Percentiles rank a stretch among this genome's conserved stretches.
These are phyloP conservation scores for Agrotis exclamationis DNA, from an alignment of 2,888 invertebrate species.

Conservation along the genomic window DNA sequence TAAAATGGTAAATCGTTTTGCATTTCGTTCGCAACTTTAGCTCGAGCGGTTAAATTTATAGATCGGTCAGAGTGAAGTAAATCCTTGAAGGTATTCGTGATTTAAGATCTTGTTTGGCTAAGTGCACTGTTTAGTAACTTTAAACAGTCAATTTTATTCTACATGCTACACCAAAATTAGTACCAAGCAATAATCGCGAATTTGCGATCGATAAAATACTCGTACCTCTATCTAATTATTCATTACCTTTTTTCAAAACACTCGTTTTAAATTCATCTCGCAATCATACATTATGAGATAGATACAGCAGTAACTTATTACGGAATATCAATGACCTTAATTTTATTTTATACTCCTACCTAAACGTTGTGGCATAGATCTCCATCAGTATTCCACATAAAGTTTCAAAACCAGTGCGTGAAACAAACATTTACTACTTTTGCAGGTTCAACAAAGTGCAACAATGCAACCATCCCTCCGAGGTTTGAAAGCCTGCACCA, in stretches of 20 bases:
- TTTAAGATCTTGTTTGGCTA: constrained; percentile 39
- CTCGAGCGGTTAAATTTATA: constrained; percentile 35
- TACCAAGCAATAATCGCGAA: neutral
- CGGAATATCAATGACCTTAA: too few species aligned
- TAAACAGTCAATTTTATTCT: neutral
- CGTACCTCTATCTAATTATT: neutral
- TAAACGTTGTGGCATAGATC: neutral
- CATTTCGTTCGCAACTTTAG: constrained; percentile 40
- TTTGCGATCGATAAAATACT: neutral
- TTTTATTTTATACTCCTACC: too few species aligned
- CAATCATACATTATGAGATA: too few species aligned
- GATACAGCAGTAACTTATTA: too few species aligned
- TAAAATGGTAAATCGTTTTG: constrained; percentile 44
- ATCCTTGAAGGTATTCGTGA: constrained; percentile 46
- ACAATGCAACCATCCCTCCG: constrained; percentile 93
- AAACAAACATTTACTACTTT: constrained; percentile 6
- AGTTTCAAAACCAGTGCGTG: neutral
- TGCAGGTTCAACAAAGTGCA: constrained; percentile 92
- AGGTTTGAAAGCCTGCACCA: constrained; percentile 93
- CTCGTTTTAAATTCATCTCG: neutral
- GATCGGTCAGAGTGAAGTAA: constrained; percentile 13
- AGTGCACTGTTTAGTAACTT: neutral
- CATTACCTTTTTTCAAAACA: neutral
- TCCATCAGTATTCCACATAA: neutral
- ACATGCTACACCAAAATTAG: neutral